Conservation (phyloP, 2,113 vertebrate species). For the Charadrius vociferus region DNA sequence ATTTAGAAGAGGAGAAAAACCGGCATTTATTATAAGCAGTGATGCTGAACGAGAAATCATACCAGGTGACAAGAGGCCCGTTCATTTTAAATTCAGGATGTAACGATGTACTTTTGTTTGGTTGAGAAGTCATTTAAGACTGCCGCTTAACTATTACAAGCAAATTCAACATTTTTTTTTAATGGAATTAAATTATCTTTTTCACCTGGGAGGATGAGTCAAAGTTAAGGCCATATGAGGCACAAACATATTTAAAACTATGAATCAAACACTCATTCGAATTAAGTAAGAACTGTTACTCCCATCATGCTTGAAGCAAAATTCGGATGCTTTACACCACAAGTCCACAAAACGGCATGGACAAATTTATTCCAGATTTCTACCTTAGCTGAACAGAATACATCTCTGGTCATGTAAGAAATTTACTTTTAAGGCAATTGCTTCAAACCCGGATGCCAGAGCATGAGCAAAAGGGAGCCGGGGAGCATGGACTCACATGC, state of each 20-base stretch:
- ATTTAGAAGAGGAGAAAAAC: background rate
- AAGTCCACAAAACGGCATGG: background rate
- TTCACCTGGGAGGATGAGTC: background rate
- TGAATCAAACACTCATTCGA: background rate
- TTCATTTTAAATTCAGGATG: background rate
- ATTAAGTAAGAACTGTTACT: background rate
- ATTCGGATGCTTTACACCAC: background rate
- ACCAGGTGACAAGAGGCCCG: background rate
- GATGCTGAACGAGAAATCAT: background rate
- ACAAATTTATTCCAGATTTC: background rate
- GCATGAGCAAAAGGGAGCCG: background rate
- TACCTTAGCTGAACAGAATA: background rate
- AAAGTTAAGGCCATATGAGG: background rate
- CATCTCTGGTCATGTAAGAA: background rate
- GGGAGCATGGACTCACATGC: background rate
- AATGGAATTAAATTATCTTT: background rate
- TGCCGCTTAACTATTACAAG: background rate
- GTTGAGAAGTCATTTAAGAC: conserved; percentile 1
- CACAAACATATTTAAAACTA: background rate
- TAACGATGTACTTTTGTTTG: background rate
- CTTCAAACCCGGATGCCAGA: background rate
- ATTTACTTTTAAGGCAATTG: background rate
- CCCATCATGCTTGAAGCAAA: background rate
- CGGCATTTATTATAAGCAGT: background rate
- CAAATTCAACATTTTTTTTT: background rate